These are phyloP conservation scores for Heliconius hortense DNA, from an alignment of 2,888 invertebrate species.

Conservation along the genomic window DNA sequence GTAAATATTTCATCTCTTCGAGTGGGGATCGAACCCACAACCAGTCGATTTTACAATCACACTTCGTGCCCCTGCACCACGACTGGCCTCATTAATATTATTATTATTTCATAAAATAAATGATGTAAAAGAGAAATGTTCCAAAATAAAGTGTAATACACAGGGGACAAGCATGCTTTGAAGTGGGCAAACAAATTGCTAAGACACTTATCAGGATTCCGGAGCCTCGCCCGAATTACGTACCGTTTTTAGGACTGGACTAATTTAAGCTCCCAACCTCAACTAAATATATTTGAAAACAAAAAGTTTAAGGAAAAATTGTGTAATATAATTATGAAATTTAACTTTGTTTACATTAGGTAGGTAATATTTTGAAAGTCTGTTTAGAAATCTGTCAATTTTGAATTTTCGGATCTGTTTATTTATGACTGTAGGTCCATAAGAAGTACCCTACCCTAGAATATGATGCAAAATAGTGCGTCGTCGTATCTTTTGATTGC, in stretches of 20 bases:
- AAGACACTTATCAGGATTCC: constrained; percentile 69
- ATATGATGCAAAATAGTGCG: too few species aligned
- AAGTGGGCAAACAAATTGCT: constrained; percentile 71
- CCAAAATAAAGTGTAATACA: constrained; percentile 46
- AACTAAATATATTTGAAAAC: not conserved
- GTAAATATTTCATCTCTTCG: too few species aligned
- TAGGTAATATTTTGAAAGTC: too few species aligned
- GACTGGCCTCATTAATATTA: not conserved
- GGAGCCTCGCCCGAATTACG: constrained; percentile 67
- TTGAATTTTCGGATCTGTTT: too few species aligned
- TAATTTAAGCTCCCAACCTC: constrained; percentile 55
- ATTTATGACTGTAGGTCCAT: too few species aligned
- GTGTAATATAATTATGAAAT: not conserved
- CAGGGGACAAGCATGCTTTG: constrained; percentile 55
- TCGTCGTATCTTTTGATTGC: too few species aligned
- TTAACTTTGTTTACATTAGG: not conserved
- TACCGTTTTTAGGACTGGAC: constrained; percentile 57
- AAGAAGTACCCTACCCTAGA: too few species aligned
- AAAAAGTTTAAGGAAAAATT: not conserved
- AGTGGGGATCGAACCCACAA: too few species aligned
- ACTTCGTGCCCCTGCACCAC: too few species aligned
- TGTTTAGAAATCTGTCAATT: too few species aligned
- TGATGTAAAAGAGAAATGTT: constrained; percentile 23
- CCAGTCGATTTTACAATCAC: too few species aligned
- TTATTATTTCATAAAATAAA: constrained; percentile 6